Percentiles rank a stretch among this genome's conserved stretches.
Evolutionary conservation across 2,888 invertebrate species (phyloP).

Genomic region (Cosmia trapezina): DNA sequence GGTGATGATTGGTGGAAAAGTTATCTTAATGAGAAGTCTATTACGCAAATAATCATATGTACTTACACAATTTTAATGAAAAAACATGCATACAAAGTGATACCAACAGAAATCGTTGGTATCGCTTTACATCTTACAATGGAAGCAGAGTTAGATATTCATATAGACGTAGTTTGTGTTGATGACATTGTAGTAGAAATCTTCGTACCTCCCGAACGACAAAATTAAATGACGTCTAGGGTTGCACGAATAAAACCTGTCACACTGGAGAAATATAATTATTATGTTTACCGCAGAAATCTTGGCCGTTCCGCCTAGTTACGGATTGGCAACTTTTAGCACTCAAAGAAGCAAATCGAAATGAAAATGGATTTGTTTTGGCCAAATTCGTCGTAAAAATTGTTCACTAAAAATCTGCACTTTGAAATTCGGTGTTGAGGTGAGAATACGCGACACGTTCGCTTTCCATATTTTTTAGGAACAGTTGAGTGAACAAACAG

Average conservation of each 20-base stretch:
- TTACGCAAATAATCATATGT: neutral
- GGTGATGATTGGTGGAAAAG: too few relatives aligned
- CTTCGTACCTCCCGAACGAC: neutral
- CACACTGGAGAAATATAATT: neutral
- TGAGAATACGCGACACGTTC: neutral
- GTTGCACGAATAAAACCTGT: neutral
- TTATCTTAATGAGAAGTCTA: neutral
- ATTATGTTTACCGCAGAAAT: neutral
- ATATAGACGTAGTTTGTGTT: neutral
- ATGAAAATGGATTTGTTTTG: slow-evolving; percentile 12
- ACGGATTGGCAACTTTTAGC: slow-evolving; percentile 34
- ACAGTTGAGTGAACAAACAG: neutral
- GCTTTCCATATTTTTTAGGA: neutral
- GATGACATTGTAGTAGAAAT: neutral
- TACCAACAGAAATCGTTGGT: neutral
- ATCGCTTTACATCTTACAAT: too few relatives aligned
- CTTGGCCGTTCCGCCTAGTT: slow-evolving; percentile 6
- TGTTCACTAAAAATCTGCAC: neutral
- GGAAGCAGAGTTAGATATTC: neutral
- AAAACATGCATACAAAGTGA: neutral
- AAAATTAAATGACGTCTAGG: neutral
- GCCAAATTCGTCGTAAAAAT: slow-evolving; percentile 11
- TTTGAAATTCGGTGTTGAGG: neutral
- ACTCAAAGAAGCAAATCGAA: slow-evolving; percentile 17
- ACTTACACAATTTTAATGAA: neutral